These are phyloP conservation scores for Ophion slaviceki DNA, from an alignment of 2,888 invertebrate genomes.

Conservation along the genomic window DNA sequence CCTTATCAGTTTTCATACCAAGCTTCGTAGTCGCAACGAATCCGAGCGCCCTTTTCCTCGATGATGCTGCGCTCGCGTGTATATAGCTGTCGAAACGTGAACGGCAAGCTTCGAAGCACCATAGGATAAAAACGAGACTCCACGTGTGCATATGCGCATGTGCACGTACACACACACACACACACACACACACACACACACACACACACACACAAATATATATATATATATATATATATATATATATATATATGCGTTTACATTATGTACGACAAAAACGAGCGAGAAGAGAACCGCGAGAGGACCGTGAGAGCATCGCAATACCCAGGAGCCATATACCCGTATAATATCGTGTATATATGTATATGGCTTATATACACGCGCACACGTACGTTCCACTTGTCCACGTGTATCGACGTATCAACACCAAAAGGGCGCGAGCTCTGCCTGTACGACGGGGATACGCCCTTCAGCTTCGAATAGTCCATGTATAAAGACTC, in stretches of 20 bases:
- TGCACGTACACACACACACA: background rate
- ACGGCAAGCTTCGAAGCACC: background rate
- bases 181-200: no score
- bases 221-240: no score
- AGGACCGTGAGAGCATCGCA: slow-evolving; percentile 46
- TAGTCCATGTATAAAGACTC: no score
- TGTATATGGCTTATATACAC: background rate
- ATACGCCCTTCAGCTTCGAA: no score
- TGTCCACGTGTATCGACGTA: no score
- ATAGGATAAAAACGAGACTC: background rate
- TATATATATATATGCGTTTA: no score
- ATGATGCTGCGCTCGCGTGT: background rate
- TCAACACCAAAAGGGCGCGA: no score
- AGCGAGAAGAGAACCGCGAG: slow-evolving; percentile 50
- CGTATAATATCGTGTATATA: slow-evolving; percentile 28
- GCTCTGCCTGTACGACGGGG: no score
- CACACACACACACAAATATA: no score
- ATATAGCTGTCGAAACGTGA: slow-evolving; percentile 9
- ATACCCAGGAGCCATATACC: slow-evolving; percentile 47
- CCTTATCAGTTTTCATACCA: slow-evolving; percentile 6
- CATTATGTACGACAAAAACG: slow-evolving; percentile 25
- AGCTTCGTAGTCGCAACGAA: background rate
- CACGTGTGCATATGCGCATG: background rate
- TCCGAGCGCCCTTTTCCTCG: background rate
- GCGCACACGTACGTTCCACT: background rate